A percentile compares a stretch with the other conserved stretches of the same genome.
Evolutionary conservation across 2,888 invertebrate species (phyloP).

Genomic region (Agriopis leucophaearia): DNA sequence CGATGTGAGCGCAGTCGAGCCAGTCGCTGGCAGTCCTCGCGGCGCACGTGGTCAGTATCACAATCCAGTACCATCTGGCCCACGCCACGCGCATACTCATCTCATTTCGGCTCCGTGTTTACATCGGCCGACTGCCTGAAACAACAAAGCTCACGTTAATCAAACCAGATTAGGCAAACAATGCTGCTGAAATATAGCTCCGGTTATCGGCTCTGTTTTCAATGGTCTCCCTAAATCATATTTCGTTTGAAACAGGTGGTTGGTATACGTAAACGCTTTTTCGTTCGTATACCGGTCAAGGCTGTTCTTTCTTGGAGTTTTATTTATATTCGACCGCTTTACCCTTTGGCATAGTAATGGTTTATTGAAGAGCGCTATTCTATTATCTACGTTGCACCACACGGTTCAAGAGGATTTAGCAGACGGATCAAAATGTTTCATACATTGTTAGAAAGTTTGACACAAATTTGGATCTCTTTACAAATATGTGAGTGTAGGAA

Average conservation of each 20-base stretch:
- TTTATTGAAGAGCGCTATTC: slow-evolving; percentile 16
- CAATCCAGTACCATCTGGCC: slow-evolving; percentile 85
- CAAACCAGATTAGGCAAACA: slow-evolving; percentile 67
- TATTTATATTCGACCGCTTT: slow-evolving; percentile 32
- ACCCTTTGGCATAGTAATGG: slow-evolving; percentile 29
- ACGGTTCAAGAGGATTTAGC: slow-evolving; percentile 7
- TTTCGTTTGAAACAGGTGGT: slow-evolving; percentile 61
- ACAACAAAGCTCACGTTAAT: slow-evolving; percentile 72
- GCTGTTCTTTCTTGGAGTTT: slow-evolving; percentile 53
- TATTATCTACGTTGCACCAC: slow-evolving; percentile 28
- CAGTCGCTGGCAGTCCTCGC: slow-evolving; percentile 89
- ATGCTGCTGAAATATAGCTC: slow-evolving; percentile 53
- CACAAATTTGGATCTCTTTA: slow-evolving; percentile 8
- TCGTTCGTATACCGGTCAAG: slow-evolving; percentile 58
- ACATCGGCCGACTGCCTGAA: slow-evolving; percentile 83
- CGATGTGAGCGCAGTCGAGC: slow-evolving; percentile 94
- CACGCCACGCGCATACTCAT: slow-evolving; percentile 86
- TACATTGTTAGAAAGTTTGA: slow-evolving; percentile 2
- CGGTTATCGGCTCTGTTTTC: slow-evolving; percentile 49
- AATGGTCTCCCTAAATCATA: slow-evolving; percentile 57
- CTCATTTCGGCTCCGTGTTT: slow-evolving; percentile 83
- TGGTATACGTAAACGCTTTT: slow-evolving; percentile 55
- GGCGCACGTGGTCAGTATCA: slow-evolving; percentile 82
- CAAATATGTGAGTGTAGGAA: slow-evolving; percentile 5
- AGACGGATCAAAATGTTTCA: slow-evolving; percentile 1